A percentile compares a stretch with the other conserved stretches of the same genome.
Evolutionary conservation across 2,888 invertebrate species (phyloP).

Genomic region (Dicyrtomina minuta): DNA sequence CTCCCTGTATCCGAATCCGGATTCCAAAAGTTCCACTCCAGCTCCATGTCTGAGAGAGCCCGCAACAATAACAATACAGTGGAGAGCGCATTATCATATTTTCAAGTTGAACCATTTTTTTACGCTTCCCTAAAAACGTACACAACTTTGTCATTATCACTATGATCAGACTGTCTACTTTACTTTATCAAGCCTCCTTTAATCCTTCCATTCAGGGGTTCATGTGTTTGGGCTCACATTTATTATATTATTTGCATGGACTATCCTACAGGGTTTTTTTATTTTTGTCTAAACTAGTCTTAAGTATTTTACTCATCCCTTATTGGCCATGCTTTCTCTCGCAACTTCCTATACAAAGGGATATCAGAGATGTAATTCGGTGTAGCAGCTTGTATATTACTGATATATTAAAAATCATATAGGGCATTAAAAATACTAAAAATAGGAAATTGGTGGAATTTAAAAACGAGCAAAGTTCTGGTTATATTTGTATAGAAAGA

Average conservation of each 20-base stretch:
- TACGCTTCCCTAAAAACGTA: background rate
- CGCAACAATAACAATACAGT: no score
- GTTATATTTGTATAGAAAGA: no score
- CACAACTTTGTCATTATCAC: conserved; percentile 17
- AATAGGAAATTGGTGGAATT: no score
- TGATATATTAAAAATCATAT: no score
- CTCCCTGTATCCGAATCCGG: conserved; percentile 19
- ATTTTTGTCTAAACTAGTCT: background rate
- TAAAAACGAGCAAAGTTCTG: no score
- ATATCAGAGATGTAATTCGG: no score
- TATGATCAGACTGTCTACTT: conserved; percentile 4
- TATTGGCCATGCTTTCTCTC: no score
- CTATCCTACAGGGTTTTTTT: no score
- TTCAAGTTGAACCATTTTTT: background rate
- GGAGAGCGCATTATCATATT: conserved; percentile 3
- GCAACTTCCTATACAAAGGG: no score
- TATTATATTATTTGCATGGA: background rate
- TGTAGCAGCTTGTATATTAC: no score
- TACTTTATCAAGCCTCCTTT: background rate
- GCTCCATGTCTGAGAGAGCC: no score
- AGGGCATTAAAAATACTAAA: no score
- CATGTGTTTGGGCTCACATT: background rate
- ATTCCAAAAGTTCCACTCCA: conserved; percentile 14
- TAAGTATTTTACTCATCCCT: background rate
- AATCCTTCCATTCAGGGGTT: background rate